phyloP scores from a whole-genome alignment of 2,888 invertebrate genomes.

The Diadegma fenestrale region DNA sequence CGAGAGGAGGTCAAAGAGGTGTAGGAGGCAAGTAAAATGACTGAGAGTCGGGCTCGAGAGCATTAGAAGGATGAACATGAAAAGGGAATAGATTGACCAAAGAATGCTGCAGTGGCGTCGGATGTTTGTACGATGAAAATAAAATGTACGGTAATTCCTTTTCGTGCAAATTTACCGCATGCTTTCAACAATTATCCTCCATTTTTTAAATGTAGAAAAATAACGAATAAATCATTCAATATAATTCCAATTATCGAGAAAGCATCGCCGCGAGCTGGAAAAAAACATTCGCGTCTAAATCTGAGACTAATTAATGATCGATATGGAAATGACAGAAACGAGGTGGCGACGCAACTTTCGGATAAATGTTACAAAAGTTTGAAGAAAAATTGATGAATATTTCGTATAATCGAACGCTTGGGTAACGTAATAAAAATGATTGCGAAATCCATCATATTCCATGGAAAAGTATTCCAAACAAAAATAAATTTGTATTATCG shows the following conservation, averaged over 20 bases:
- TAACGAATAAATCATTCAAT: neutral
- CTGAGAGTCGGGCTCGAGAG: conserved; percentile 37
- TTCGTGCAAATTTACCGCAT: no score
- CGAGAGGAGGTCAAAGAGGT: conserved; percentile 34
- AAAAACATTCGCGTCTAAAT: neutral
- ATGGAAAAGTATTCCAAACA: no score
- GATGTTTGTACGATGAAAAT: neutral
- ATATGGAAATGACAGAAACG: neutral
- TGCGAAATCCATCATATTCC: no score
- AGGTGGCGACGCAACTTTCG: neutral
- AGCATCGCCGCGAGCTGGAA: neutral
- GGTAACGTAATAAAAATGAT: no score
- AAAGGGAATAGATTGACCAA: conserved; percentile 38
- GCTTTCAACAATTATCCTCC: neutral
- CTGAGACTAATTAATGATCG: neutral
- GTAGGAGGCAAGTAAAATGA: conserved; percentile 26
- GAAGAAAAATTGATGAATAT: neutral
- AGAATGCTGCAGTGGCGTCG: neutral
- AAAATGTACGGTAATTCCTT: neutral
- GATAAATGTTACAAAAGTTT: neutral
- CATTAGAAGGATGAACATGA: conserved; percentile 21
- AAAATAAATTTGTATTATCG: no score
- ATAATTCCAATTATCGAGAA: neutral
- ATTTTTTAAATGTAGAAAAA: neutral
- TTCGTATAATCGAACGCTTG: no score